These are phyloP conservation scores for Myoxocephalus aenaeus DNA, from an alignment of 2,797 vertebrate species.

Conservation along the genomic window DNA sequence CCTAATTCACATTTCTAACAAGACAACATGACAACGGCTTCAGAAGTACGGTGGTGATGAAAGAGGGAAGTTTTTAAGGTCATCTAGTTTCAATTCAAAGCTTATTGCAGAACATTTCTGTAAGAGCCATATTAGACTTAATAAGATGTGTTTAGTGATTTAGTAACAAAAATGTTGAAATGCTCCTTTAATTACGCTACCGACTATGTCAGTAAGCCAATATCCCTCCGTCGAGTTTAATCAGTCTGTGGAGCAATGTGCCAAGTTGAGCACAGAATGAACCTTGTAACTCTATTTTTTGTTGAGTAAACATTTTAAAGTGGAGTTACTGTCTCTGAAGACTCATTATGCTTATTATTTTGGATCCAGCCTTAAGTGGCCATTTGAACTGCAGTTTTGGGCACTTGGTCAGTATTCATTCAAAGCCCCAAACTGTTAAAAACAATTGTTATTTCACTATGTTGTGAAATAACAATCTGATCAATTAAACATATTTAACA, in stretches of 20 bases:
- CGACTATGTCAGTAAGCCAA: too few relatives aligned
- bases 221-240: too few relatives aligned
- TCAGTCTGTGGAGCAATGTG: too few relatives aligned
- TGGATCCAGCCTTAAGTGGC: neutral
- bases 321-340: too few relatives aligned
- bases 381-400: neutral
- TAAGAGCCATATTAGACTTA: neutral
- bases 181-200: too few relatives aligned
- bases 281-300: too few relatives aligned
- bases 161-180: too few relatives aligned
- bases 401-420: slow-evolving; percentile 1
- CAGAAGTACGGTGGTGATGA: neutral
- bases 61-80: neutral
- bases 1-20: slow-evolving; percentile 14
- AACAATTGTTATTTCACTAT: neutral
- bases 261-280: too few relatives aligned
- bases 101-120: neutral
- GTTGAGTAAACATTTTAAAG: too few relatives aligned
- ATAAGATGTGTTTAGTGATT: too few relatives aligned
- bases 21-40: neutral
- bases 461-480: neutral
- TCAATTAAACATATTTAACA: neutral
- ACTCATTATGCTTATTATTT: too few relatives aligned
- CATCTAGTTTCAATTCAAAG: slow-evolving; percentile 11
- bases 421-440: neutral